Evolutionary conservation across 1,140 invertebrate genomes (phyloP), one percentile per base, ranked within the genome.

Genomic region (Melitaea cinxia): DNA sequence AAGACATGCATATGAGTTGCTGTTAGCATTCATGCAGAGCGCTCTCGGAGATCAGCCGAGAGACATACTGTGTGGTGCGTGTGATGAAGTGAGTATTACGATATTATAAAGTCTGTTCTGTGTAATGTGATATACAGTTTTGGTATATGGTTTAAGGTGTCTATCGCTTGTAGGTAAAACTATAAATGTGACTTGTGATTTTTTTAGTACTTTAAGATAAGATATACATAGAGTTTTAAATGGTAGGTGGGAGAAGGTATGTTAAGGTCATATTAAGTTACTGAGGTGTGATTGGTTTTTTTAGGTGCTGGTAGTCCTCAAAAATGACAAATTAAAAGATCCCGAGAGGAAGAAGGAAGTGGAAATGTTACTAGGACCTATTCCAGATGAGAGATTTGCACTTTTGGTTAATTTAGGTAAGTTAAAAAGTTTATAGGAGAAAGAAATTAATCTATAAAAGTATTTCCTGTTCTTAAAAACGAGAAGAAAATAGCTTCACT

Each of bases 1-100:
- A 0, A 92, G 97, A 59, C 97, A 99, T 82, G 99, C 98, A 0
- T 99, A 99, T 81, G 98, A 99, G 88, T 94, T 99, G 21, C 91
- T 99, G 28, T 92, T 99, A 1, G 98, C 96, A 81, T 98, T 99
- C 77, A 98, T 99, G 78, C 98, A 99, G 92, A 97, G 98, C 80
- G 96, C 97, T n/a, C 91, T 99, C 0, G 98, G 98, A 14, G 98
- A 99, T 92, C 98, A 99, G 92, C 98, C 98, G 0, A 92, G 98
- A 56, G 98, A 99, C 88, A 96, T 99, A 73, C 86, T 99, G 4
- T 99, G 98, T 91, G 99, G 98, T 50, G 98, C 99, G 50, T 99
- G 98, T 21, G 99, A 99, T 92, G 99, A 99, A 93, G 97, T 91
- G 14, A 58, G 64, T 21, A 37, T 56, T 26, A 45, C 5, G 7